phyloP scores from a whole-genome alignment of 2,113 vertebrate species.

The Tragelaphus buxtoni region DNA sequence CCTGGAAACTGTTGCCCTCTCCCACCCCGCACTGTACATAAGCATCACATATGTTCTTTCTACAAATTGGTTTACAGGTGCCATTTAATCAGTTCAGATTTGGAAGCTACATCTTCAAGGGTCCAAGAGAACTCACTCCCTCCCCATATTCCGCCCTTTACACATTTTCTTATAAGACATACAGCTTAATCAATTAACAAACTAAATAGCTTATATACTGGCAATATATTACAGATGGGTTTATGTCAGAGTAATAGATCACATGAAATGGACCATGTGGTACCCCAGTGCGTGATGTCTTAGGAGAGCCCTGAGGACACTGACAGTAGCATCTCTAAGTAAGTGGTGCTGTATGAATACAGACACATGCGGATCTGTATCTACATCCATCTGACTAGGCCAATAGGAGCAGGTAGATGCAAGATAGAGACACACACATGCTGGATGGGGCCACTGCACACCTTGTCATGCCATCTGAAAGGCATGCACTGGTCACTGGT shows the following conservation, averaged over 20 bases:
- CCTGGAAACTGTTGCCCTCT: background rate
- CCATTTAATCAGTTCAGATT: constrained; percentile 77
- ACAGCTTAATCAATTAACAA: constrained; percentile 78
- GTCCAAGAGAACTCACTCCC: constrained; percentile 75
- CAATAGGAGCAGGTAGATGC: constrained; percentile 71
- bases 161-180: constrained; percentile 72
- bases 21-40: constrained; percentile 15
- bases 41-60: constrained; percentile 70
- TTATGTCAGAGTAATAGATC: constrained; percentile 71
- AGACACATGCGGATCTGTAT: constrained; percentile 70
- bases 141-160: constrained; percentile 67
- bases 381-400: constrained; percentile 71
- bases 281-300: constrained; percentile 54
- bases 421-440: constrained; percentile 75
- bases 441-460: constrained; percentile 80
- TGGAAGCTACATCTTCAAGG: constrained; percentile 81
- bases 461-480: constrained; percentile 88
- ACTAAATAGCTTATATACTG: constrained; percentile 69
- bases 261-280: constrained; percentile 73
- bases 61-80: constrained; percentile 74
- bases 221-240: constrained; percentile 70
- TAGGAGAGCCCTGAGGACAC: constrained; percentile 46
- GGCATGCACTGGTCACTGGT: constrained; percentile 74
- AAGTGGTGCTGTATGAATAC: constrained; percentile 50
- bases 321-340: constrained; percentile 64